A percentile compares a stretch with the other conserved stretches of the same genome.
Evolutionary conservation across 1,140 invertebrate genomes (phyloP).

Genomic region (Drosophila melanica): DNA sequence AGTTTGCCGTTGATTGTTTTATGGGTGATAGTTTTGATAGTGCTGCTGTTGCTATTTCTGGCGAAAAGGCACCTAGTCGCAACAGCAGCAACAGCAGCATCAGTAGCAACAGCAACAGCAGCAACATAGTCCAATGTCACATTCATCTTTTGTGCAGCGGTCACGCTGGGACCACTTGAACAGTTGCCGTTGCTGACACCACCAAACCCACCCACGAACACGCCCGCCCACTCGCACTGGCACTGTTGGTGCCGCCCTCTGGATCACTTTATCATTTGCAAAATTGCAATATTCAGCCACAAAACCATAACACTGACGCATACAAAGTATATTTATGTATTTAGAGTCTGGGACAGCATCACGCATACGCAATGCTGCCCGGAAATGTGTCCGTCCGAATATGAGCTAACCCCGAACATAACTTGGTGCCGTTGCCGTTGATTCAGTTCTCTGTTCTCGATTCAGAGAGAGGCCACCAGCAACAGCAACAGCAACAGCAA

Average conservation of each 20-base stretch:
- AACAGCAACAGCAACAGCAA: constrained; percentile 13
- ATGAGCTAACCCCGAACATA: constrained; percentile 31
- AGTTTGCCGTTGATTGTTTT: constrained; percentile 75
- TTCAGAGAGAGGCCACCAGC: constrained; percentile 54
- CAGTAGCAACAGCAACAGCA: constrained; percentile 50
- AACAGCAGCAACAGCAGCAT: constrained; percentile 51
- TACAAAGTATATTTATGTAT: constrained; percentile 79
- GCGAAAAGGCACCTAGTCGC: constrained; percentile 38
- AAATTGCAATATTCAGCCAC: constrained; percentile 81
- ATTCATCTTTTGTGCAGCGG: constrained; percentile 73
- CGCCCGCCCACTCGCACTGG: not conserved
- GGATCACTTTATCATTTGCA: constrained; percentile 80
- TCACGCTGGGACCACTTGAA: constrained; percentile 75
- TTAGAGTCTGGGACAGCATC: constrained; percentile 49
- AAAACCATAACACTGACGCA: constrained; percentile 77
- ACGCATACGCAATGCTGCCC: constrained; percentile 70
- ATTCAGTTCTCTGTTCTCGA: constrained; percentile 68
- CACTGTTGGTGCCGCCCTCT: constrained; percentile 5
- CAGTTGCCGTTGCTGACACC: constrained; percentile 57
- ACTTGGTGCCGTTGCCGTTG: constrained; percentile 63
- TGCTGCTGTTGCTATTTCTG: constrained; percentile 8
- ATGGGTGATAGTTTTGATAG: constrained; percentile 59
- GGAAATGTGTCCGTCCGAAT: constrained; percentile 41
- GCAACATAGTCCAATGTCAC: constrained; percentile 67
- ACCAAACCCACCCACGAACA: constrained; percentile 14